These are phyloP conservation scores for Halcyon leucocephala DNA, from an alignment of 2,797 vertebrate species.

Conservation along the genomic window DNA sequence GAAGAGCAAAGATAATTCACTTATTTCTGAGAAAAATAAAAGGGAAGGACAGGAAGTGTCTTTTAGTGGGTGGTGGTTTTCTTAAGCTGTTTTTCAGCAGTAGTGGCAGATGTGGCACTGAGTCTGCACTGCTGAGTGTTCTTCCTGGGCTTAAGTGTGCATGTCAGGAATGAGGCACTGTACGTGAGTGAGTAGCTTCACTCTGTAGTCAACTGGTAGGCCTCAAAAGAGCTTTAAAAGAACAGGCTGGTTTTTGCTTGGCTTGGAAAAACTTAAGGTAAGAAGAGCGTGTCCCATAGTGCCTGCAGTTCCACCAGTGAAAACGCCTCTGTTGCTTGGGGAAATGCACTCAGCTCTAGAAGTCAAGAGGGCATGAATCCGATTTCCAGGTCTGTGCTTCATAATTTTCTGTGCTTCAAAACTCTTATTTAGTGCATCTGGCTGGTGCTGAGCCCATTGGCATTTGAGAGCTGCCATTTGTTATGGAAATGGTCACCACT, in stretches of 20 bases:
- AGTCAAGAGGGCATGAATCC: not conserved
- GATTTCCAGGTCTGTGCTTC: constrained; percentile 12
- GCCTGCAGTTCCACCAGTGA: not conserved
- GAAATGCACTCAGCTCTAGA: not conserved
- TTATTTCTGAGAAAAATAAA: not conserved
- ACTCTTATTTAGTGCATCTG: not conserved
- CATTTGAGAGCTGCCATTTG: not conserved
- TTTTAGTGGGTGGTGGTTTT: not conserved
- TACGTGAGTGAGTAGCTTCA: not conserved
- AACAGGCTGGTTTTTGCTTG: not conserved
- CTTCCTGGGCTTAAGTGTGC: constrained; percentile 14
- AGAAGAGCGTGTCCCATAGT: not conserved
- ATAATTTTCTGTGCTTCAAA: constrained; percentile 19
- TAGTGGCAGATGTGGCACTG: not conserved
- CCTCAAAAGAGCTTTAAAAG: constrained; percentile 45
- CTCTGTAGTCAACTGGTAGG: not conserved
- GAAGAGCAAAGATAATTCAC: not conserved
- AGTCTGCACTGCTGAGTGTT: not conserved
- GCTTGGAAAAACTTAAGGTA: not conserved
- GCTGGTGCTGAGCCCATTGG: not conserved
- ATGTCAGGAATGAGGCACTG: not conserved
- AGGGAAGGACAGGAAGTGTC: not conserved
- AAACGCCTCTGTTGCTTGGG: not conserved
- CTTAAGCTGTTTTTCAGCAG: not conserved
- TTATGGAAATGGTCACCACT: not conserved